Conservation (phyloP, 2,113 vertebrate species). For the Nibea coibor region DNA sequence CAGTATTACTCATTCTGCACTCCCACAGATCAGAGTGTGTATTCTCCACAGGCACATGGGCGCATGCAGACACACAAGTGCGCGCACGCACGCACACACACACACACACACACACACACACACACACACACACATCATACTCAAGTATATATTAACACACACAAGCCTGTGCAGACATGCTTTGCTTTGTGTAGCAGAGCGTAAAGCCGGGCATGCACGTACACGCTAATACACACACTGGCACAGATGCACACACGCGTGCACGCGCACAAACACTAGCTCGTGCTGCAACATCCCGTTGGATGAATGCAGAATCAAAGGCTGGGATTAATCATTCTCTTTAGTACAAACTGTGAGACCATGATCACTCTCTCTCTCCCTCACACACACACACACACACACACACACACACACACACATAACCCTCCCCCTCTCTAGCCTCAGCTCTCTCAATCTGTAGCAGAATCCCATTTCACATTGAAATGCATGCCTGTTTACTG, state of each 20-base stretch:
- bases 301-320: slow-evolving; percentile 76
- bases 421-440: slow-evolving; percentile 8
- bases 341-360: slow-evolving; percentile 71
- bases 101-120: slow-evolving; percentile 8
- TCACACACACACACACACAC: neutral
- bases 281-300: slow-evolving; percentile 61
- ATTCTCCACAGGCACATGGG: slow-evolving; percentile 45
- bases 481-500: slow-evolving; percentile 68
- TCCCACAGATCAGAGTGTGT: slow-evolving; percentile 73
- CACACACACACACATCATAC: neutral
- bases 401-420: neutral
- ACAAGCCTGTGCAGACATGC: slow-evolving; percentile 41
- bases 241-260: slow-evolving; percentile 10
- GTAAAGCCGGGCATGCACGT: slow-evolving; percentile 39
- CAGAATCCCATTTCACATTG: slow-evolving; percentile 69
- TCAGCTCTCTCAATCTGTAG: slow-evolving; percentile 59
- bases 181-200: slow-evolving; percentile 27
- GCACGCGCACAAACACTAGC: slow-evolving; percentile 24
- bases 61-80: slow-evolving; percentile 10
- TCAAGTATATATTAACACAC: slow-evolving; percentile 30
- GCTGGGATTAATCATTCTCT: slow-evolving; percentile 77
- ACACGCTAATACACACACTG: slow-evolving; percentile 25
- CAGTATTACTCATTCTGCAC: slow-evolving; percentile 76
- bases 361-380: slow-evolving; percentile 36
- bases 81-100: neutral